Evolutionary conservation across 2,797 vertebrate genomes (phyloP).

Genomic region (Sibirionetta formosa): DNA sequence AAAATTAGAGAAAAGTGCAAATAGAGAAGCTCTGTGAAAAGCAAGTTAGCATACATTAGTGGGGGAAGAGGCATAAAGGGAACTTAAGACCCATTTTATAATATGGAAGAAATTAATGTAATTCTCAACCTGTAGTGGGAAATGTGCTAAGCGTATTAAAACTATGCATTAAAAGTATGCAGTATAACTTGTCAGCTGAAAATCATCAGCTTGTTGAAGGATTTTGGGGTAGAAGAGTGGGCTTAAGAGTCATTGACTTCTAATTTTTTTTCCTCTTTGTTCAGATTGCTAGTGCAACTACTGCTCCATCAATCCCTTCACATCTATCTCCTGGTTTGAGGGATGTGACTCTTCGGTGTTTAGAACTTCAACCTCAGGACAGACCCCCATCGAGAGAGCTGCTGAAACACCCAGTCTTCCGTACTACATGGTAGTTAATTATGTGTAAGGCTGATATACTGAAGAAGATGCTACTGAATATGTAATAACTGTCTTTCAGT

Average conservation of each 20-base stretch:
- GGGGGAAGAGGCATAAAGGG: neutral
- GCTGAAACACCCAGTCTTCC: constrained; percentile 92
- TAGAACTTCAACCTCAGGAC: constrained; percentile 92
- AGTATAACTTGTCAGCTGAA: neutral
- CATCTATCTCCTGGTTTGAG: constrained; percentile 90
- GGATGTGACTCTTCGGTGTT: constrained; percentile 91
- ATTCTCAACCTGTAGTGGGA: neutral
- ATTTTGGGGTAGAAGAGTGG: neutral
- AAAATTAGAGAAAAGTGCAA: neutral
- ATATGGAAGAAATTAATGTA: neutral
- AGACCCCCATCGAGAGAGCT: constrained; percentile 90
- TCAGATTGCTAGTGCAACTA: constrained; percentile 92
- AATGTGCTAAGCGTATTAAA: neutral
- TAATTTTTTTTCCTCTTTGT: neutral
- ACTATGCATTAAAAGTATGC: neutral
- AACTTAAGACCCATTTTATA: neutral
- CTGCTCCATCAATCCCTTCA: constrained; percentile 89
- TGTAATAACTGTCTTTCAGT: constrained; percentile 39
- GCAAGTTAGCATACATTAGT: neutral
- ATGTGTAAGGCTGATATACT: neutral
- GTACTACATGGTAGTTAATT: constrained; percentile 87
- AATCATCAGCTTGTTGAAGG: fast-evolving
- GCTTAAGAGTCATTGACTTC: neutral
- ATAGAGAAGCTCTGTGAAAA: neutral
- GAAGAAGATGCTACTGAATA: constrained; percentile 81